phyloP scores from a whole-genome alignment of 2,888 invertebrate species.

The Barypeithes pellucidus region DNA sequence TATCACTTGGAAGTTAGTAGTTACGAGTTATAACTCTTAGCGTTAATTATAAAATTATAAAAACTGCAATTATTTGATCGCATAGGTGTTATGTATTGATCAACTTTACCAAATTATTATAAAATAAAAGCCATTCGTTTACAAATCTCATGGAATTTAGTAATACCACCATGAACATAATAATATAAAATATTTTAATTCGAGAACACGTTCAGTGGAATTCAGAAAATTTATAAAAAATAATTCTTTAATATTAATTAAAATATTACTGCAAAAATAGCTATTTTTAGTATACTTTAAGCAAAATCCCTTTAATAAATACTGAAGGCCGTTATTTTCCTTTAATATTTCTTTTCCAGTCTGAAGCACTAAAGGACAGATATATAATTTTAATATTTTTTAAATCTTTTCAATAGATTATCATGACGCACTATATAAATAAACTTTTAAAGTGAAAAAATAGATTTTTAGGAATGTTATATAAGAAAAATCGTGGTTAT shows the following conservation, averaged over 20 bases:
- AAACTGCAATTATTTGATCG: too few relatives aligned
- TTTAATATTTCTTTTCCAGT: constrained; percentile 57
- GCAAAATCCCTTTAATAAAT: constrained; percentile 65
- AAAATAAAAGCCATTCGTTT: constrained; percentile 35
- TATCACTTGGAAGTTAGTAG: too few relatives aligned
- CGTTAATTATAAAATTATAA: too few relatives aligned
- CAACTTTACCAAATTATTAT: constrained; percentile 5
- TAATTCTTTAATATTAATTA: constrained; percentile 61
- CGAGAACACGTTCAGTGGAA: constrained; percentile 72
- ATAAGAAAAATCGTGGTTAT: background rate
- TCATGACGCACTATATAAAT: constrained; percentile 72
- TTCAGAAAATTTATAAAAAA: constrained; percentile 67
- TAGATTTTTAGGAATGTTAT: constrained; percentile 12
- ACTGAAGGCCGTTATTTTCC: constrained; percentile 63
- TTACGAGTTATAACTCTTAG: too few relatives aligned
- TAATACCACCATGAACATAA: constrained; percentile 58
- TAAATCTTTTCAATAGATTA: constrained; percentile 67
- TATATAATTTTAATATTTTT: constrained; percentile 50
- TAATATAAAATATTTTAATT: constrained; percentile 67
- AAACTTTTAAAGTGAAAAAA: constrained; percentile 55
- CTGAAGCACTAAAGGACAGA: constrained; percentile 35
- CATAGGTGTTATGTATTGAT: too few relatives aligned
- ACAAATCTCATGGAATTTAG: constrained; percentile 33
- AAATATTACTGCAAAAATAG: constrained; percentile 68
- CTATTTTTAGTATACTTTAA: constrained; percentile 66